Evolutionary conservation across 2,113 vertebrate genomes (phyloP).

Genomic region (Ictidomys tridecemlineatus): DNA sequence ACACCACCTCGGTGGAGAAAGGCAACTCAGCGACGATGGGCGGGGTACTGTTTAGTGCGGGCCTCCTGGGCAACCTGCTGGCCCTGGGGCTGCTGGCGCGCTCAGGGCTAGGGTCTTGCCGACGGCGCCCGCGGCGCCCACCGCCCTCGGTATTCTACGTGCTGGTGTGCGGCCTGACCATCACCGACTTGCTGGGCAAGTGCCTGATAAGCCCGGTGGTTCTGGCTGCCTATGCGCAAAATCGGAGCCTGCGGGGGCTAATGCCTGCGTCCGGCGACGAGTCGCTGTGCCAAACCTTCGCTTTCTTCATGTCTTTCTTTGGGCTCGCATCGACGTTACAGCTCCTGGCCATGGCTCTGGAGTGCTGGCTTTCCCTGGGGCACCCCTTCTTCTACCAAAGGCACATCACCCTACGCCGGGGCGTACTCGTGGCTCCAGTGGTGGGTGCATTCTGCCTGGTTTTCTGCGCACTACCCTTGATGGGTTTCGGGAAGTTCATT

Average conservation of each 20-base stretch:
- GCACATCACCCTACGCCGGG: conserved; percentile 84
- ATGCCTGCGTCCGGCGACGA: neutral
- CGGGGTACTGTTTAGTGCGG: conserved; percentile 90
- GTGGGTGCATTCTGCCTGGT: conserved; percentile 82
- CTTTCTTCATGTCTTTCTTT: conserved; percentile 91
- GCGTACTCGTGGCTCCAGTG: conserved; percentile 56
- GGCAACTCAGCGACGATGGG: conserved; percentile 83
- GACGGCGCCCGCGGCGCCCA: conserved; percentile 49
- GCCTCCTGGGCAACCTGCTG: conserved; percentile 89
- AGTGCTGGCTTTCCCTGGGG: conserved; percentile 89
- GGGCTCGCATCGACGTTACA: conserved; percentile 89
- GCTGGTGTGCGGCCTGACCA: conserved; percentile 87
- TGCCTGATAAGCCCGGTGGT: conserved; percentile 89
- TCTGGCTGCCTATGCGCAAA: conserved; percentile 89
- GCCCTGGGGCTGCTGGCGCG: conserved; percentile 87
- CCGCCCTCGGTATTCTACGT: conserved; percentile 88
- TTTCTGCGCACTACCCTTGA: conserved; percentile 88
- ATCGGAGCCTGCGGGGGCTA: conserved; percentile 87
- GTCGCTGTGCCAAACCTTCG: conserved; percentile 87
- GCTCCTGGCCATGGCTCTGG: conserved; percentile 90
- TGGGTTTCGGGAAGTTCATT: conserved; percentile 86
- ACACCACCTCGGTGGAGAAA: conserved; percentile 81
- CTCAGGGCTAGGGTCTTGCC: conserved; percentile 82
- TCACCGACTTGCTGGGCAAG: conserved; percentile 91
- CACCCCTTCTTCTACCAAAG: conserved; percentile 89